Evolutionary conservation across 2,888 invertebrate genomes (phyloP).

Genomic region (Neelides folsomi): DNA sequence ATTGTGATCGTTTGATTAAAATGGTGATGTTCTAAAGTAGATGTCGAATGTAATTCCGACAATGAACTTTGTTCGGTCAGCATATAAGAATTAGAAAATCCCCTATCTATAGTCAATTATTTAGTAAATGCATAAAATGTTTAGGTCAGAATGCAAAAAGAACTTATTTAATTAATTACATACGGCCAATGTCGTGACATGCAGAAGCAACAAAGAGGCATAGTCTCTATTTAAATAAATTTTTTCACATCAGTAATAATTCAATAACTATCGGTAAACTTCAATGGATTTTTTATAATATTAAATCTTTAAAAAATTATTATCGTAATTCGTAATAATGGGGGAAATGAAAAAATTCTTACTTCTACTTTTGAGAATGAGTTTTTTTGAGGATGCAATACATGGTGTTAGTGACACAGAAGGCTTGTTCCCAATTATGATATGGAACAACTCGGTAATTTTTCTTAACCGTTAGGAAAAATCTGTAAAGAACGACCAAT

Average conservation of each 20-base stretch:
- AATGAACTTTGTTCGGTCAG: conserved; percentile 65
- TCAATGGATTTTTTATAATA: background rate
- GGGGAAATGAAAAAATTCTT: no score
- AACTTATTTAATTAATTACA: no score
- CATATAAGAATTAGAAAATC: no score
- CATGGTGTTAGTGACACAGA: conserved; percentile 72
- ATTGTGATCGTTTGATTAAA: conserved; percentile 78
- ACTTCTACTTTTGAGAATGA: no score
- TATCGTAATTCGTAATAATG: no score
- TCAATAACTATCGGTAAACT: background rate
- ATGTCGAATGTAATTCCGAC: conserved; percentile 70
- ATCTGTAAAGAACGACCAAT: no score
- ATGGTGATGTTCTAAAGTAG: conserved; percentile 68
- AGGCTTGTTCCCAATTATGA: conserved; percentile 79
- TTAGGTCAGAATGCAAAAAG: no score
- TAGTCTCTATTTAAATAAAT: conserved; percentile 11
- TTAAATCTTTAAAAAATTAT: no score
- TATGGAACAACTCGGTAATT: conserved; percentile 73
- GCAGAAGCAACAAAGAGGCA: conserved; percentile 47
- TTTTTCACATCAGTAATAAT: background rate
- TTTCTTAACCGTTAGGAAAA: conserved; percentile 66
- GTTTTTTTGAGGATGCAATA: conserved; percentile 55
- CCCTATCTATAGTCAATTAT: no score
- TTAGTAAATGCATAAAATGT: no score
- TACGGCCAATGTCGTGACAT: no score